Evolutionary conservation across 2,113 vertebrate species (phyloP).

Genomic region (Syrrhaptes paradoxus): DNA sequence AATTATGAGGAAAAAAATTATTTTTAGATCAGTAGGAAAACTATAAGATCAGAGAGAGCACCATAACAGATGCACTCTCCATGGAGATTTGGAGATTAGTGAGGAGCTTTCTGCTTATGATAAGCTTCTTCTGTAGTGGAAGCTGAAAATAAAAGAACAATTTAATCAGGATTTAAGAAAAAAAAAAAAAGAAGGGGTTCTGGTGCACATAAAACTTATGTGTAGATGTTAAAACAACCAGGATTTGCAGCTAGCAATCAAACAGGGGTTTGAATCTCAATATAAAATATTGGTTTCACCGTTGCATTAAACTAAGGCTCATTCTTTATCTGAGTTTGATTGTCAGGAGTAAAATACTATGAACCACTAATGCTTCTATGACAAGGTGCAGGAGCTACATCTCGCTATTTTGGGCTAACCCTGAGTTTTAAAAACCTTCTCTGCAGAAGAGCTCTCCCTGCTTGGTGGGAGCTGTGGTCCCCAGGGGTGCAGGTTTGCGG

Average conservation of each 20-base stretch:
- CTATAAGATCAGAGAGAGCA: background rate
- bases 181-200: background rate
- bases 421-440: background rate
- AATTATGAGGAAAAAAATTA: background rate
- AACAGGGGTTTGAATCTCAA: background rate
- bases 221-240: background rate
- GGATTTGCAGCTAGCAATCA: background rate
- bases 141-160: background rate
- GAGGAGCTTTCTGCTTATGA: background rate
- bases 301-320: background rate
- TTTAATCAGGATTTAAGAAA: background rate
- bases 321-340: background rate
- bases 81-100: constrained; percentile 34
- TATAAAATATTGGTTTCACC: background rate
- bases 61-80: constrained; percentile 1
- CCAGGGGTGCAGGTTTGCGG: background rate
- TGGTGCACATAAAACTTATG: background rate
- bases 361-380: background rate
- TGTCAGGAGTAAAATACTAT: background rate
- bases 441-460: background rate
- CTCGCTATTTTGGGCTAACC: background rate
- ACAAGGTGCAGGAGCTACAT: rapidly evolving
- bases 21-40: constrained; percentile 36
- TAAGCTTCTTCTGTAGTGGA: background rate
- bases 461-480: background rate